These are phyloP conservation scores for Disparrhopalites patrizii DNA, from an alignment of 2,888 invertebrate genomes.

Conservation along the genomic window DNA sequence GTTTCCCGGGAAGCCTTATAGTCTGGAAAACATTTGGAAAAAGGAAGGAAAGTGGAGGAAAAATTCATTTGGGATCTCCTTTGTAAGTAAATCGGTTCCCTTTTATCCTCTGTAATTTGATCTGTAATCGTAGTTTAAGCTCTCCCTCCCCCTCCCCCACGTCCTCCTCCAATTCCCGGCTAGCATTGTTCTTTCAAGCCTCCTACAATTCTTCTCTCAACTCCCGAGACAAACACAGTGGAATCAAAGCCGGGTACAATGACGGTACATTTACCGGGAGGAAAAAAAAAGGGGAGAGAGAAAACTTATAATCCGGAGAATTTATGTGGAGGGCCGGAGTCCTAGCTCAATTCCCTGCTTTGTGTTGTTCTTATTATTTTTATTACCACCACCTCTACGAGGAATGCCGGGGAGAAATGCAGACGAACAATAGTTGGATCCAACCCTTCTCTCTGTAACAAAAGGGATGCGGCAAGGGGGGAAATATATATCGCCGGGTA, in stretches of 20 bases:
- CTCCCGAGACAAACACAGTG: neutral
- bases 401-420: too few species aligned
- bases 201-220: too few species aligned
- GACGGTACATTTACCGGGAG: neutral
- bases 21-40: too few species aligned
- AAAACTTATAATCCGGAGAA: neutral
- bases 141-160: neutral
- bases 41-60: too few species aligned
- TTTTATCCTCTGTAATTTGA: slow-evolving; percentile 1
- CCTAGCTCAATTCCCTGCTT: neutral
- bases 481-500: too few species aligned
- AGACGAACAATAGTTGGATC: too few species aligned
- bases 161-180: neutral
- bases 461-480: too few species aligned
- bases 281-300: too few species aligned
- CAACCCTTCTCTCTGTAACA: too few species aligned
- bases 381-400: too few species aligned
- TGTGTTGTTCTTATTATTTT: neutral
- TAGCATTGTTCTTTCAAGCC: slow-evolving; percentile 4
- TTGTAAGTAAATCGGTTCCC: neutral
- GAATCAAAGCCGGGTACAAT: slow-evolving; percentile 2
- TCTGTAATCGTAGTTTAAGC: neutral
- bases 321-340: neutral
- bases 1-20: too few species aligned
- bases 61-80: neutral